Percentiles rank a stretch among this genome's conserved stretches.
phyloP scores from a whole-genome alignment of 2,888 invertebrate genomes.

The Sinopyrophorus schimmeli region DNA sequence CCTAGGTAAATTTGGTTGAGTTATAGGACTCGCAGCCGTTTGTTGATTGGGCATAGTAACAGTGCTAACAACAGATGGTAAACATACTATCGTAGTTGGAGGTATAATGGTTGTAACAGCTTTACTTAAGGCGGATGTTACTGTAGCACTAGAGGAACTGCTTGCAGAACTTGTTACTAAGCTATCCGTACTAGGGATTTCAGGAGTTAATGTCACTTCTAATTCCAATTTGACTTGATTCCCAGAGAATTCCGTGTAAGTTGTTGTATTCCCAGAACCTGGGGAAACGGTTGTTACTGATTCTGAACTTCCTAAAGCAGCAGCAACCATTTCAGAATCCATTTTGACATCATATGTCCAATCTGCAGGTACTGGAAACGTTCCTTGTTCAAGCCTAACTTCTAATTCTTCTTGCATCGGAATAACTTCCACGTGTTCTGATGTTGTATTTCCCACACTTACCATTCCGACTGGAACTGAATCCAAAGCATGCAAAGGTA shows the following conservation, averaged over 20 bases:
- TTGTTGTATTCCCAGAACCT: constrained; percentile 34
- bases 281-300: constrained; percentile 34
- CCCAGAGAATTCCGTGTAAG: constrained; percentile 47
- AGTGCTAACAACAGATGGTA: constrained; percentile 53
- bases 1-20: constrained; percentile 32
- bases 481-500: constrained; percentile 52
- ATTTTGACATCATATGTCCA: constrained; percentile 56
- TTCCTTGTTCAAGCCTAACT: constrained; percentile 59
- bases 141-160: constrained; percentile 44
- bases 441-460: constrained; percentile 41
- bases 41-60: constrained; percentile 47
- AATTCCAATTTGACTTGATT: constrained; percentile 60
- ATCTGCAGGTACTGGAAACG: constrained; percentile 56
- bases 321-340: constrained; percentile 58
- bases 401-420: constrained; percentile 65
- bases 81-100: constrained; percentile 59
- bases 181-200: constrained; percentile 59
- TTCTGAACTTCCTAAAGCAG: constrained; percentile 56
- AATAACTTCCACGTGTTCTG: constrained; percentile 55
- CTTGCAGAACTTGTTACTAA: constrained; percentile 61
- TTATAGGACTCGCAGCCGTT: constrained; percentile 32
- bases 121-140: constrained; percentile 48
- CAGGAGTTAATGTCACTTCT: constrained; percentile 65
- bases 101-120: constrained; percentile 57
- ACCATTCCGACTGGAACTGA: constrained; percentile 47